These are phyloP conservation scores for Sphinx pinastri DNA, from an alignment of 2,888 invertebrate species.

Conservation along the genomic window DNA sequence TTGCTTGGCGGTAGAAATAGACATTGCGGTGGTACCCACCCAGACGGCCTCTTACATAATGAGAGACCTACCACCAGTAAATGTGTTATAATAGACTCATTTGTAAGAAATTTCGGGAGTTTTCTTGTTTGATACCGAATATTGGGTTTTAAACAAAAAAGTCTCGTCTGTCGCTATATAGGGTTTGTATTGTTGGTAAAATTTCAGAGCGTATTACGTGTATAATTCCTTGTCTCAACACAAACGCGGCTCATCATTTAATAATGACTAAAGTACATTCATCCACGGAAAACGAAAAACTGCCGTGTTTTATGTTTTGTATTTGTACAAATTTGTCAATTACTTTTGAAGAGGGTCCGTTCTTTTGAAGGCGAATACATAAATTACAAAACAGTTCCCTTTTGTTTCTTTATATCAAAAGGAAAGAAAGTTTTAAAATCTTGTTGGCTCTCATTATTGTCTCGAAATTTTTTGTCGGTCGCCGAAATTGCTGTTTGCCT, in stretches of 20 bases:
- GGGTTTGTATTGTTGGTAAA: no score
- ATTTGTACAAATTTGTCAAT: conserved; percentile 72
- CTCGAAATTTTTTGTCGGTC: conserved; percentile 39
- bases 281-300: not conserved
- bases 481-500: conserved; percentile 12
- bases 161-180: no score
- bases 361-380: conserved; percentile 60
- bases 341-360: conserved; percentile 63
- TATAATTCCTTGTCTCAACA: not conserved
- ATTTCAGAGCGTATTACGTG: no score
- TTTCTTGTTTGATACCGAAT: no score
- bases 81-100: no score
- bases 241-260: not conserved
- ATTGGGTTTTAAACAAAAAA: no score
- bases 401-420: conserved; percentile 69
- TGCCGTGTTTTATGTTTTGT: conserved; percentile 57
- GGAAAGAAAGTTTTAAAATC: conserved; percentile 66
- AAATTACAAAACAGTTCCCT: conserved; percentile 60
- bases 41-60: no score
- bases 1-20: no score
- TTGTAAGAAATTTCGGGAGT: no score
- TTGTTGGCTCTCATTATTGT: conserved; percentile 66
- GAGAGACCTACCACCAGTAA: no score
- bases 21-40: no score
- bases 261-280: not conserved